Base-by-base conservation (phyloP, 2,888 invertebrate species). In the Scaptomyza parva region DNA sequence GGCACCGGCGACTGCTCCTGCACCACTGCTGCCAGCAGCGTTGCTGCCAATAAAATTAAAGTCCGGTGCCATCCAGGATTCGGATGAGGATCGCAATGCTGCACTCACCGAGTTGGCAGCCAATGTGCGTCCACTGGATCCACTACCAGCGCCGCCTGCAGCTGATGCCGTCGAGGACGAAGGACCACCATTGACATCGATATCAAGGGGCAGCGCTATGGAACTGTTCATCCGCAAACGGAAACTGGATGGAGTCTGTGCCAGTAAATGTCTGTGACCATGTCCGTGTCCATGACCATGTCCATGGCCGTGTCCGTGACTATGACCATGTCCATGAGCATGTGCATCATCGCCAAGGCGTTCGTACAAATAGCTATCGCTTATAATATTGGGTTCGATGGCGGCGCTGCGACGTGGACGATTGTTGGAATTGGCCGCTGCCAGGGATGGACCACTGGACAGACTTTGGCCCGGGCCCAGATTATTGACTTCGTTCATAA, bases 1-100 rank as follows among this genome's bases (percentile, higher is more conserved):
- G 3, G 7, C 37, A 12, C 18, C 39, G 3, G 17, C 11, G 9
- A 9, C 18, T 0, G 20, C 20, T 30, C 11, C 33, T 12, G 28
- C 4, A 3, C 18, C 18, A 6, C 18, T 9, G 30, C 12, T 9
- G 18, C n/a, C 0, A 0, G 39, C 35, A 2, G 28, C 30, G 3
- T 30, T 39, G 17, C 63, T 53, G 8, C 71, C 68, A 14, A 80
- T 58, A 11, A 80, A 83, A 28, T 26, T 73, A 5, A 70, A 86
- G 17, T 86, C 84, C 1, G 82, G 82, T 0, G 78, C 81, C 48
- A 84, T 82, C 82, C 82, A 82, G 0, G 85, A 72, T 0, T 84
- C 81, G 2, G 86, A 72, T 0, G 86, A 80, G 28, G 85, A 78
- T 5, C 73, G 81, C 35, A 86, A 12, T 0, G 81, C 62, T 6